Percentiles rank a stretch among this genome's conserved stretches.
Evolutionary conservation across 2,888 invertebrate genomes (phyloP).

Genomic region (Anarsia innoxiella): DNA sequence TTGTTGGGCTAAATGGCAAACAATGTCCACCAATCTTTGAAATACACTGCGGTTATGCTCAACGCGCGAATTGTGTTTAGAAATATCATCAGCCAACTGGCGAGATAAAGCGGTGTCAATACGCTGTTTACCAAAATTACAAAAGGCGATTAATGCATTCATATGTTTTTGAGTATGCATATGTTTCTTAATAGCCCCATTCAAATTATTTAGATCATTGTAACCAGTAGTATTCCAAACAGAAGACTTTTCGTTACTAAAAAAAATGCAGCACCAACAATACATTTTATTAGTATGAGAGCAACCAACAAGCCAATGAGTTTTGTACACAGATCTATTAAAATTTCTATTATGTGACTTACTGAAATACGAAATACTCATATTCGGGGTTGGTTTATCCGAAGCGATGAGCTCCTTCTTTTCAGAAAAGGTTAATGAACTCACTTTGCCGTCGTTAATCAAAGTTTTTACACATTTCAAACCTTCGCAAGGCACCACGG

Average conservation of each 20-base stretch:
- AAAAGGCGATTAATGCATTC: neutral
- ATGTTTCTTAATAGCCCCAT: neutral
- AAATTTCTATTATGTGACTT: neutral
- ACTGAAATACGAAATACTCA: neutral
- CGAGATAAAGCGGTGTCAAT: neutral
- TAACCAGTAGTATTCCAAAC: neutral
- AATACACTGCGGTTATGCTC: neutral
- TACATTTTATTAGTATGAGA: neutral
- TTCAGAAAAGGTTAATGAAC: neutral
- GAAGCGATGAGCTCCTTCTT: neutral
- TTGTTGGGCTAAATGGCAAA: slow-evolving; percentile 8
- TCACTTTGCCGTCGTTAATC: neutral
- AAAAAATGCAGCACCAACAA: neutral
- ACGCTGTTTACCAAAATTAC: slow-evolving; percentile 3
- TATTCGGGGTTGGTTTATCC: neutral
- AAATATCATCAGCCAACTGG: neutral
- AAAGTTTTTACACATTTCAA: neutral
- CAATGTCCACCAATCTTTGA: neutral
- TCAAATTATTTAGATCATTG: neutral
- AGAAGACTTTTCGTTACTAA: neutral
- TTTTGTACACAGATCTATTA: neutral
- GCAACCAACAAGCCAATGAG: neutral
- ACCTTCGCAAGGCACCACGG: neutral
- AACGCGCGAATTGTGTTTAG: neutral
- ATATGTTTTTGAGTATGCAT: neutral